Evolutionary conservation across 2,113 vertebrate genomes (phyloP).

Genomic region (Apodemus speciosus): DNA sequence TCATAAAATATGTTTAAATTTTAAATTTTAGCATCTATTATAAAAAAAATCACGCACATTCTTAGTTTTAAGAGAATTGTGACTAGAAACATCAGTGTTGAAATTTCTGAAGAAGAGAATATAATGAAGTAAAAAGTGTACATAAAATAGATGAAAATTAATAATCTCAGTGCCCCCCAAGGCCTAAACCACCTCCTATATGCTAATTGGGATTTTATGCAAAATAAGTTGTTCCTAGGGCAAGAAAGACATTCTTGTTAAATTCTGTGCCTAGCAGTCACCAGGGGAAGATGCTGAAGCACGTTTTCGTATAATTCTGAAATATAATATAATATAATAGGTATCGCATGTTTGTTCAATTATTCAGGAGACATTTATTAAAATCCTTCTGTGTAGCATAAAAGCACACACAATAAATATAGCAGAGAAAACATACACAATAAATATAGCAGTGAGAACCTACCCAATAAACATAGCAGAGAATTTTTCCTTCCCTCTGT

Average conservation of each 20-base stretch:
- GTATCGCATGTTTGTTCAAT: neutral
- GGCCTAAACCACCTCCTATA: neutral
- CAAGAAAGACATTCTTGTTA: slow-evolving; percentile 51
- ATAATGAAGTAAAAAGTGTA: slow-evolving; percentile 14
- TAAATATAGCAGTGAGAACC: neutral
- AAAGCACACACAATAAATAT: neutral
- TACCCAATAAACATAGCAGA: neutral
- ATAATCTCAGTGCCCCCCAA: neutral
- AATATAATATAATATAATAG: slow-evolving; percentile 19
- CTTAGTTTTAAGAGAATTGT: neutral
- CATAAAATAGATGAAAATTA: neutral
- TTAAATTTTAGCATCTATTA: neutral
- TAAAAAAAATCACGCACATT: neutral
- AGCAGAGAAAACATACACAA: neutral
- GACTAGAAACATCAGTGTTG: neutral
- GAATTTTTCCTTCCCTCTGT: neutral
- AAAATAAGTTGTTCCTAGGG: slow-evolving; percentile 33
- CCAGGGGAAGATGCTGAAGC: neutral
- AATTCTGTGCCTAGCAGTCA: slow-evolving; percentile 6
- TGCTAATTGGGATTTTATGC: slow-evolving; percentile 53
- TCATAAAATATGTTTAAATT: neutral
- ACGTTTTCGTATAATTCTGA: neutral
- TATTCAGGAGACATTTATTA: slow-evolving; percentile 25
- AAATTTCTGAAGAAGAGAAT: neutral
- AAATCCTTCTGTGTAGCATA: neutral